phyloP scores from a whole-genome alignment of 2,113 vertebrate species.

The Neodontobutis hainanensis region DNA sequence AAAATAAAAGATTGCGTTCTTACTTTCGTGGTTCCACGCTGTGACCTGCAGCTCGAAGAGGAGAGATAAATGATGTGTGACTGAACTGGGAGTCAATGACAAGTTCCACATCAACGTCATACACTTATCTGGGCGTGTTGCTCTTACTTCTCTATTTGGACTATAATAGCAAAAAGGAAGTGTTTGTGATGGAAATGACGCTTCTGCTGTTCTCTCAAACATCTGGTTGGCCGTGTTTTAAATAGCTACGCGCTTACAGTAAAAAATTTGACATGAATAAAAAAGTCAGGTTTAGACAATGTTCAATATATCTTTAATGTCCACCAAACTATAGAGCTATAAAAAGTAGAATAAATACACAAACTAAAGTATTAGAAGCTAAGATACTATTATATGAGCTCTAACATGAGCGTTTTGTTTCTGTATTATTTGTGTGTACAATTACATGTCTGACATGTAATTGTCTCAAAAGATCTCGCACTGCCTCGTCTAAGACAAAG shows the following conservation, averaged over 20 bases:
- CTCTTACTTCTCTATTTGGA: conserved; percentile 54
- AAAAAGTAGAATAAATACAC: too few relatives aligned
- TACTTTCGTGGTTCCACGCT: too few relatives aligned
- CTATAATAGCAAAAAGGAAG: conserved; percentile 57
- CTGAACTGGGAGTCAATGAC: conserved; percentile 2
- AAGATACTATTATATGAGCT: too few relatives aligned
- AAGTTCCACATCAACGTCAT: not conserved
- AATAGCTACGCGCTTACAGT: not conserved
- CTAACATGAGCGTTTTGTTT: too few relatives aligned
- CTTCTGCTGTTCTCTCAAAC: conserved; percentile 9
- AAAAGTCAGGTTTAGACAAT: too few relatives aligned
- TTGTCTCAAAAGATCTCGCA: not conserved
- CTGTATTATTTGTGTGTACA: too few relatives aligned
- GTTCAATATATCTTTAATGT: too few relatives aligned
- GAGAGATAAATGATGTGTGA: not conserved
- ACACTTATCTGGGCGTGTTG: not conserved
- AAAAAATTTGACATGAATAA: not conserved
- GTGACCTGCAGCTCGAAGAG: not conserved
- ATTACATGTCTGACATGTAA: not conserved
- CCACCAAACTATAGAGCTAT: too few relatives aligned
- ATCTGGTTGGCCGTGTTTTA: conserved; percentile 4
- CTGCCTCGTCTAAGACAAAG: too few relatives aligned
- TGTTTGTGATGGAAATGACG: conserved; percentile 12
- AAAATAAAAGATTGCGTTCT: too few relatives aligned
- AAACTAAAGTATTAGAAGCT: too few relatives aligned